Conservation (phyloP, 2,888 invertebrate species). For the Stenodera caucasica region DNA sequence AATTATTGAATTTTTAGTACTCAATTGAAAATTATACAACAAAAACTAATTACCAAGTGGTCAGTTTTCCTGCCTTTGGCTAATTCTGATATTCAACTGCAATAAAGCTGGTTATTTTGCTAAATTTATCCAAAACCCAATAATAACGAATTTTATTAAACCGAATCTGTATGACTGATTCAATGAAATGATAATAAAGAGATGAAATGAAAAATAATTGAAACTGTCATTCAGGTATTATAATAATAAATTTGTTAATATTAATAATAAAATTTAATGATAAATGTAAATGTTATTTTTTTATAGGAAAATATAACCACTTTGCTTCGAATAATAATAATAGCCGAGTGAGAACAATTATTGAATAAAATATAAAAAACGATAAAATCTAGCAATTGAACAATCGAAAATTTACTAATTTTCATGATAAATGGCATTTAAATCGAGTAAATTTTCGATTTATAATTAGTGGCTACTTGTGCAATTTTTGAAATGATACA, state of each 20-base stretch:
- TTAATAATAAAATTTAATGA: neutral
- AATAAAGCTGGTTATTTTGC: neutral
- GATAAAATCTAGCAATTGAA: neutral
- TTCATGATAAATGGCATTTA: neutral
- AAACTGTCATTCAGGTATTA: neutral
- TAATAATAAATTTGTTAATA: neutral
- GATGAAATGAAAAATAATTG: neutral
- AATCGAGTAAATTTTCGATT: neutral
- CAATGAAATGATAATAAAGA: neutral
- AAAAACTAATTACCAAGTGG: slow-evolving; percentile 25
- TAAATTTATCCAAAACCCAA: neutral
- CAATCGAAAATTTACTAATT: neutral
- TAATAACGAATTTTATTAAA: neutral
- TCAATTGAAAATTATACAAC: slow-evolving; percentile 11
- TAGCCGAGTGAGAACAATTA: neutral
- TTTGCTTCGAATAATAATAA: slow-evolving; percentile 14
- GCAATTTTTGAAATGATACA: slow-evolving; percentile 20
- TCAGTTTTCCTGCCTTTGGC: slow-evolving; percentile 54
- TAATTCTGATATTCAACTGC: slow-evolving; percentile 43
- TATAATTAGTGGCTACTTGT: neutral
- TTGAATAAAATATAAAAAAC: neutral
- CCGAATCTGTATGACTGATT: neutral
- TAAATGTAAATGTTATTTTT: neutral
- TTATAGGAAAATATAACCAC: slow-evolving; percentile 26
- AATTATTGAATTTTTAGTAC: neutral